These are phyloP conservation scores for Myotis findleyi DNA, from an alignment of 2,797 vertebrate genomes.

Conservation along the genomic window DNA sequence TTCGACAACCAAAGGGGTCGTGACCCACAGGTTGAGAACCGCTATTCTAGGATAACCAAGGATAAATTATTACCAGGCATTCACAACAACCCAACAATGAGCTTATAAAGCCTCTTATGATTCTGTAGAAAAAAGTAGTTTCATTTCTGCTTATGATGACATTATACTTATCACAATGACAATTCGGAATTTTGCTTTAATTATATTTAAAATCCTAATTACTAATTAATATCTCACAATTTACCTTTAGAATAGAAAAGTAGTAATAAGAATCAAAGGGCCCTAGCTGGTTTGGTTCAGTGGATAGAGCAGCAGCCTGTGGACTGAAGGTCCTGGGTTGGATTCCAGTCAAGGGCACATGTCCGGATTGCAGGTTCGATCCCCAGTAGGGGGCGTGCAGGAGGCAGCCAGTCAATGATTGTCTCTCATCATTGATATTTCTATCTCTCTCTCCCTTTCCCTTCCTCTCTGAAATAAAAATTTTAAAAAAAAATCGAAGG, in stretches of 20 bases:
- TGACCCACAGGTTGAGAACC: too few relatives aligned
- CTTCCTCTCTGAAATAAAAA: too few relatives aligned
- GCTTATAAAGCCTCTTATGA: background rate
- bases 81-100: background rate
- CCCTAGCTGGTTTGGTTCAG: too few relatives aligned
- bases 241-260: conserved; percentile 41
- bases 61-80: background rate
- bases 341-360: too few relatives aligned
- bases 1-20: too few relatives aligned
- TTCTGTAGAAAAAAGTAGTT: conserved; percentile 21
- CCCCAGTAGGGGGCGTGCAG: too few relatives aligned
- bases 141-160: conserved; percentile 51
- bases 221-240: conserved; percentile 42
- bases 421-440: too few relatives aligned
- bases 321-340: too few relatives aligned
- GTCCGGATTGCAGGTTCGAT: too few relatives aligned
- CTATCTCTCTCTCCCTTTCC: too few relatives aligned
- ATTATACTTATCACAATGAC: background rate
- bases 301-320: too few relatives aligned
- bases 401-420: too few relatives aligned
- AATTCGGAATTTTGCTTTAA: conserved; percentile 45
- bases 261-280: background rate
- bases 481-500: background rate
- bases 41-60: conserved; percentile 11
- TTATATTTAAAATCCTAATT: conserved; percentile 34